Evolutionary conservation across 2,797 vertebrate species (phyloP), one percentile per base, ranked within the genome.

Genomic region (Lateolabrax maculatus): DNA sequence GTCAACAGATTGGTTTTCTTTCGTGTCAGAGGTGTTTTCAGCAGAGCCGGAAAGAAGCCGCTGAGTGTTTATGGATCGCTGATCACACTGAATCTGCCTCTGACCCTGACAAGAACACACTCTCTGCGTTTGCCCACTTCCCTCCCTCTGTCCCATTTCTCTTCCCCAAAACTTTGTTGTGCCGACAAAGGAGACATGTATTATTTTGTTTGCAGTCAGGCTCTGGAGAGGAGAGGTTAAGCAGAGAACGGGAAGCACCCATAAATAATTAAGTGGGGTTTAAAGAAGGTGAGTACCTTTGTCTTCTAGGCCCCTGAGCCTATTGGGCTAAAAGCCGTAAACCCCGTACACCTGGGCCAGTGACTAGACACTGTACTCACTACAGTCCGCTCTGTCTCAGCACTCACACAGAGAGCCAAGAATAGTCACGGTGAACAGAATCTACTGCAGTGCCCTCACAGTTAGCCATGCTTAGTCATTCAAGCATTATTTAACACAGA

Each of bases 251-350:
- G 44, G 58, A 67, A 56, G 72, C 61, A 16, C 37, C 36, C 77
- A 78, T 89, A 63, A 87, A 88, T 90, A 83, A 84, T 77, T 64
- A 69, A 90, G 29, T 29, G 5, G 53, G 66, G 62, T 80, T 84
- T 84, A 77, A 79, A 73, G 71, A 66, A 69, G 78, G 77, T 41
- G 71, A 87, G 79, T 80, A 75, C 71, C 68, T 82, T 68, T 83
- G 79, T 88, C 75, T 76, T 81, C 34, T 15, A 60, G 77, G 78
- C 69, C 66, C 79, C 51, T 61, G 62, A 71, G 72, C 61, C 65
- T 55, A 71, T 74, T 64, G 69, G 81, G 83, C 81, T 70, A 65
- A 76, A 75, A 86, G 83, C 74, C 73, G 63, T 81, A 63, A 83
- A 75, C 56, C 34, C 62, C 52, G 60, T 73, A 65, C 74, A 80